Evolutionary conservation across 2,888 invertebrate species (phyloP).

Genomic region (Slavum lentiscoides): DNA sequence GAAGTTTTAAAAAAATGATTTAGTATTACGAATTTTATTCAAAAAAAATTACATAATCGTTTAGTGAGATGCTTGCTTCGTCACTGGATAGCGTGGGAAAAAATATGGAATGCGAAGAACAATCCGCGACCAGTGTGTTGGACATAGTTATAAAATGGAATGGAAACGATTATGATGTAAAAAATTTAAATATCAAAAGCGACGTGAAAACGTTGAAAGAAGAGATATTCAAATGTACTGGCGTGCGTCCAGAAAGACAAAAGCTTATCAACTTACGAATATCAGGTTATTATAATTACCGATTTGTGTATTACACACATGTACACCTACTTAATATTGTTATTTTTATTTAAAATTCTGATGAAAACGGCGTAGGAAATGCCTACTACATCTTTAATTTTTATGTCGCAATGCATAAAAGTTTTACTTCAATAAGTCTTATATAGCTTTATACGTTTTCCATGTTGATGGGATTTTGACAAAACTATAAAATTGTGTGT

Average conservation of each 20-base stretch:
- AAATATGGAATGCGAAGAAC: constrained; percentile 44
- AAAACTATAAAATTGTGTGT: too few relatives aligned
- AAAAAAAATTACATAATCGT: not conserved
- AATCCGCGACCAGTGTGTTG: constrained; percentile 55
- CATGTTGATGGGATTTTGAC: too few relatives aligned
- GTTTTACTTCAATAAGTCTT: too few relatives aligned
- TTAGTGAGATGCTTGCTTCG: constrained; percentile 23
- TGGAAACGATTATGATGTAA: constrained; percentile 83
- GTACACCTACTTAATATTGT: not conserved
- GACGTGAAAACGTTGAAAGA: constrained; percentile 80
- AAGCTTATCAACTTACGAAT: constrained; percentile 89
- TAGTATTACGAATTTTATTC: not conserved
- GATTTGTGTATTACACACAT: not conserved
- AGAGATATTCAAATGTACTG: constrained; percentile 82
- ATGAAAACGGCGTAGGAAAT: not conserved
- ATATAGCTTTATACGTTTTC: too few relatives aligned
- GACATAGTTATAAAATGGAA: constrained; percentile 87
- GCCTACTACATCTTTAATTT: too few relatives aligned
- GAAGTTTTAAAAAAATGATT: constrained; percentile 7
- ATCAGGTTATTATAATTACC: constrained; percentile 70
- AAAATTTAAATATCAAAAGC: constrained; percentile 74
- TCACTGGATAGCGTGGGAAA: constrained; percentile 4
- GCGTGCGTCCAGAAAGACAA: constrained; percentile 89
- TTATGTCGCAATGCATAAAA: too few relatives aligned
- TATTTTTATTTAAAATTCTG: not conserved